Percentiles rank a stretch among this genome's conserved stretches.
Conservation (phyloP, 1,140 invertebrate species). For the Panulirus ornatus region DNA sequence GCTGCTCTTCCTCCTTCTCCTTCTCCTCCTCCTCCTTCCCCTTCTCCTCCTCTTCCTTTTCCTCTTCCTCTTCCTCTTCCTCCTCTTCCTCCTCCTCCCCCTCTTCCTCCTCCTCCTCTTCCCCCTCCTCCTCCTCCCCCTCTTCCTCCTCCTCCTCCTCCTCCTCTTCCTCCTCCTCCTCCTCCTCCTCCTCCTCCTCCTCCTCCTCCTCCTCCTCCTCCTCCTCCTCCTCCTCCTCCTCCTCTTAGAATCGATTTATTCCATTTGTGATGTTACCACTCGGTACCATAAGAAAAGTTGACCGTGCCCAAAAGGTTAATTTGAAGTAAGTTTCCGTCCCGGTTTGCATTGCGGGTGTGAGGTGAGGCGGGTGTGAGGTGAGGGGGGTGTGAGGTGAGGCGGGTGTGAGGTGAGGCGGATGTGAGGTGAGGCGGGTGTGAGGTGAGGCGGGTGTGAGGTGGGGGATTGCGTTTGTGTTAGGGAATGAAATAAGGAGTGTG, state of each 20-base stretch:
- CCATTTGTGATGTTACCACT: background rate
- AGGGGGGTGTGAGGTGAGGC: no score
- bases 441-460: background rate
- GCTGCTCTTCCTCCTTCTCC: background rate
- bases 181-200: background rate
- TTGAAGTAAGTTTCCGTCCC: background rate
- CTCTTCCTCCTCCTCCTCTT: background rate
- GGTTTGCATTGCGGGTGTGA: background rate
- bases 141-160: background rate
- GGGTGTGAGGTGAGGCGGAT: no score
- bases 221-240: background rate
- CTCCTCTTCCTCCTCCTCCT: background rate
- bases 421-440: no score
- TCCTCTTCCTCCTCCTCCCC: background rate
- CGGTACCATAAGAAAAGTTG: background rate
- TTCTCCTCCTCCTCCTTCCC: background rate
- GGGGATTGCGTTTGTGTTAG: background rate
- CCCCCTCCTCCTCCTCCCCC: no score
- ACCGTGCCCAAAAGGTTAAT: background rate
- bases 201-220: no score
- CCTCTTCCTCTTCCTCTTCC: slow-evolving; percentile 8
- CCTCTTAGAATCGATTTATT: background rate
- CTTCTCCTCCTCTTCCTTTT: background rate
- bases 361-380: no score
- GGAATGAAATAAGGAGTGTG: background rate